phyloP scores from a whole-genome alignment of 35 echinoderm and acorn worm species.

The Nesometra sesokonis region DNA sequence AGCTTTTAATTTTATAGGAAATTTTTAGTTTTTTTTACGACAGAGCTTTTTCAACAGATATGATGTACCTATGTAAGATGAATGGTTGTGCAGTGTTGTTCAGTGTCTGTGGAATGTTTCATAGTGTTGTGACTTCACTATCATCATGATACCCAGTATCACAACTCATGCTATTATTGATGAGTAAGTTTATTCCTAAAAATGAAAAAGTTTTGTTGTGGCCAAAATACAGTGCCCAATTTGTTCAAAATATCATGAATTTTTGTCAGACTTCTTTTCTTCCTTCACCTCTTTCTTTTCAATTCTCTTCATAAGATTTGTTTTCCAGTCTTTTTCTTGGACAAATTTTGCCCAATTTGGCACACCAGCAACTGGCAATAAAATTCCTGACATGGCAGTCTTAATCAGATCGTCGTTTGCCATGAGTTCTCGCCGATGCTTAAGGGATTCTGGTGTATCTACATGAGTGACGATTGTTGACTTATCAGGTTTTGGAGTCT shows the following conservation, averaged over 20 bases:
- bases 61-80: too few relatives aligned
- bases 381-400: neutral
- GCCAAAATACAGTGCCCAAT: too few relatives aligned
- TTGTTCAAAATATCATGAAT: neutral
- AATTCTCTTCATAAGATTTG: neutral
- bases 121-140: too few relatives aligned
- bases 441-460: neutral
- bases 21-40: too few relatives aligned
- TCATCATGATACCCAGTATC: too few relatives aligned
- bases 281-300: neutral
- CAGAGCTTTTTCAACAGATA: too few relatives aligned
- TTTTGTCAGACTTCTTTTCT: neutral
- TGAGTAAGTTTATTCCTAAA: too few relatives aligned
- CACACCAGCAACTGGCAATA: neutral
- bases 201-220: too few relatives aligned
- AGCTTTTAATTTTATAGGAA: too few relatives aligned
- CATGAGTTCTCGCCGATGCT: neutral
- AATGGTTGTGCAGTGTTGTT: too few relatives aligned
- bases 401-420: neutral
- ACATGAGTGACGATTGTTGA: neutral
- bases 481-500: neutral
- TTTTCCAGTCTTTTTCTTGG: slow-evolving; percentile 10
- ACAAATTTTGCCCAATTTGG: slow-evolving; percentile 13
- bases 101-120: too few relatives aligned
- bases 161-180: too few relatives aligned